Conservation (phyloP, 2,888 invertebrate species). For the Drosophila demipolita region DNA sequence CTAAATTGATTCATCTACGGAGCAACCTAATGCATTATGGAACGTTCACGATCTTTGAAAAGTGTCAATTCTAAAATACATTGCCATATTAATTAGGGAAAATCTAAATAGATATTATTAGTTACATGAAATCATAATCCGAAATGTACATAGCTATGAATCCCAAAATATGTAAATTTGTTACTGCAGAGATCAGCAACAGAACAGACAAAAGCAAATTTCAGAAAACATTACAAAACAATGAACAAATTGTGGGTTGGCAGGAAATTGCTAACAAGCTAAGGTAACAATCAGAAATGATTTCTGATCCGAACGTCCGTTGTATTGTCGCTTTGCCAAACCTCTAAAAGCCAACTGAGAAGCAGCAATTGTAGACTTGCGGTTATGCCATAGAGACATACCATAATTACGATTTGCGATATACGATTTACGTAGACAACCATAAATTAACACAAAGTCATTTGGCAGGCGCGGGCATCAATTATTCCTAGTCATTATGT, state of each 20-base stretch:
- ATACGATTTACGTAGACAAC: slow-evolving; percentile 63
- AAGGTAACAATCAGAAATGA: slow-evolving; percentile 51
- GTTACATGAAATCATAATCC: not conserved
- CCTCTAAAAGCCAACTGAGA: slow-evolving; percentile 40
- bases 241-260: slow-evolving; percentile 40
- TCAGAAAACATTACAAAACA: slow-evolving; percentile 6
- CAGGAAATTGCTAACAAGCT: slow-evolving; percentile 76
- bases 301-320: slow-evolving; percentile 41
- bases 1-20: not conserved
- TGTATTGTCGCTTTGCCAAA: slow-evolving; percentile 41
- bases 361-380: slow-evolving; percentile 43
- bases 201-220: slow-evolving; percentile 12
- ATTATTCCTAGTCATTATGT: slow-evolving; percentile 60
- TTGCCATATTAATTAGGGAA: not conserved
- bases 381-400: slow-evolving; percentile 54
- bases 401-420: slow-evolving; percentile 50
- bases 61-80: not conserved
- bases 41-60: not conserved
- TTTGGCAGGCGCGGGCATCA: slow-evolving; percentile 66
- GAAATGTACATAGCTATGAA: not conserved
- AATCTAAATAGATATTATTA: not conserved
- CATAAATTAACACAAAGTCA: slow-evolving; percentile 73
- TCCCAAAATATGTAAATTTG: slow-evolving; percentile 1
- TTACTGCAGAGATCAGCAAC: slow-evolving; percentile 7
- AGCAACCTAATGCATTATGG: not conserved